Conservation (phyloP, 2,797 vertebrate species). For the Periophthalmus magnuspinnatus region DNA sequence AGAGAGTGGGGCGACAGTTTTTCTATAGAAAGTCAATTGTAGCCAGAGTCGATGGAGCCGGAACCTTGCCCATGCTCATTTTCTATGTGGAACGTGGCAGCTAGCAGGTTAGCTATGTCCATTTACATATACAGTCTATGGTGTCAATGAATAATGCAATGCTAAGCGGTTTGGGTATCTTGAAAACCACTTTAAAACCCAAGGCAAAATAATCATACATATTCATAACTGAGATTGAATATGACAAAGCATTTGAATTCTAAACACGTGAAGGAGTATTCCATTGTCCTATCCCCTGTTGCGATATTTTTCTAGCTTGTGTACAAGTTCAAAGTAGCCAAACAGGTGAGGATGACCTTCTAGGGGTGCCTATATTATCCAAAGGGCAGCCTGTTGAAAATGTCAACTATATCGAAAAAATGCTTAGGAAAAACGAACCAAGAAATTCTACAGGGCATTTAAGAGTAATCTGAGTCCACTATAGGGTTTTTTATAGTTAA, state of each 20-base stretch:
- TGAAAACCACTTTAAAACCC: no score
- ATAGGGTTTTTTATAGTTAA: slow-evolving; percentile 19
- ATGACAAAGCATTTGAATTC: background rate
- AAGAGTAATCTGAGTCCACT: slow-evolving; percentile 16
- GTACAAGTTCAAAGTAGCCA: slow-evolving; percentile 12
- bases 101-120: no score
- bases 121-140: no score
- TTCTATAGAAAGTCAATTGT: no score
- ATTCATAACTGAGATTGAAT: background rate
- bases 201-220: background rate
- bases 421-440: slow-evolving; percentile 9
- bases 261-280: background rate
- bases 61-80: no score
- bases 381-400: slow-evolving; percentile 40
- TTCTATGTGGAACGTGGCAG: no score
- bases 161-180: no score
- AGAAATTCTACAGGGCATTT: slow-evolving; percentile 17
- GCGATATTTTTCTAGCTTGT: background rate
- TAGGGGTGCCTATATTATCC: slow-evolving; percentile 28
- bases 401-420: slow-evolving; percentile 35
- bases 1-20: no score
- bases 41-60: no score
- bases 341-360: slow-evolving; percentile 44
- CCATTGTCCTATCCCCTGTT: background rate
- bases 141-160: no score